Conservation (phyloP, 1,140 invertebrate species). For the Schlechtendalia chinensis region DNA sequence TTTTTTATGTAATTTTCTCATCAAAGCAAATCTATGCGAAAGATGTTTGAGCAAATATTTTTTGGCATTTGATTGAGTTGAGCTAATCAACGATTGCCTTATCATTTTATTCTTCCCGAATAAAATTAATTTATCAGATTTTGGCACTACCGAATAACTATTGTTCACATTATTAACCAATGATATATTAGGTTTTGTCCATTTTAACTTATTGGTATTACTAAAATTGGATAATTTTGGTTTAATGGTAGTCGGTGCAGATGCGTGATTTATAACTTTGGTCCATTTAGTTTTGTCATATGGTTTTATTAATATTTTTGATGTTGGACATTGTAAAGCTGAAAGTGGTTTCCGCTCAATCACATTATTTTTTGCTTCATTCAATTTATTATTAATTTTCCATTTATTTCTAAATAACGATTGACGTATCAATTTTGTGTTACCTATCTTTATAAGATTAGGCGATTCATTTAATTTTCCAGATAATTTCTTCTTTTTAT, state of each 20-base stretch:
- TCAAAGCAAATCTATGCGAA: slow-evolving; percentile 30
- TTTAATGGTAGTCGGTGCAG: background rate
- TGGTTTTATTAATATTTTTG: background rate
- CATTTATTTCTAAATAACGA: slow-evolving; percentile 43
- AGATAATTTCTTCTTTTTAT: slow-evolving; percentile 19
- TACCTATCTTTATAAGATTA: slow-evolving; percentile 36
- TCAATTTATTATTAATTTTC: slow-evolving; percentile 21
- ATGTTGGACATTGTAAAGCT: slow-evolving; percentile 1
- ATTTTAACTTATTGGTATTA: slow-evolving; percentile 43
- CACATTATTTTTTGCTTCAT: background rate
- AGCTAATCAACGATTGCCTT: slow-evolving; percentile 24
- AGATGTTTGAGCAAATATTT: slow-evolving; percentile 27
- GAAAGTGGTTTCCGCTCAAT: slow-evolving; percentile 10
- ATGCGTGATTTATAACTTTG: background rate
- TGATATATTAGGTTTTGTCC: slow-evolving; percentile 37
- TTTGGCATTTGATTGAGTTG: slow-evolving; percentile 19
- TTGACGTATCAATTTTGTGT: slow-evolving; percentile 32
- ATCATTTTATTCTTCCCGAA: slow-evolving; percentile 47
- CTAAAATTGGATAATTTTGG: slow-evolving; percentile 16
- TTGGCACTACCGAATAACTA: background rate
- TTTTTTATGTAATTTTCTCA: slow-evolving; percentile 42
- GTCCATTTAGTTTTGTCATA: slow-evolving; percentile 28
- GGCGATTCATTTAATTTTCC: slow-evolving; percentile 1
- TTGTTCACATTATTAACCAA: slow-evolving; percentile 28
- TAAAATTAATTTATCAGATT: slow-evolving; percentile 41